phyloP scores from a whole-genome alignment of 1,140 invertebrate species.

The Euura saliciscinereae region DNA sequence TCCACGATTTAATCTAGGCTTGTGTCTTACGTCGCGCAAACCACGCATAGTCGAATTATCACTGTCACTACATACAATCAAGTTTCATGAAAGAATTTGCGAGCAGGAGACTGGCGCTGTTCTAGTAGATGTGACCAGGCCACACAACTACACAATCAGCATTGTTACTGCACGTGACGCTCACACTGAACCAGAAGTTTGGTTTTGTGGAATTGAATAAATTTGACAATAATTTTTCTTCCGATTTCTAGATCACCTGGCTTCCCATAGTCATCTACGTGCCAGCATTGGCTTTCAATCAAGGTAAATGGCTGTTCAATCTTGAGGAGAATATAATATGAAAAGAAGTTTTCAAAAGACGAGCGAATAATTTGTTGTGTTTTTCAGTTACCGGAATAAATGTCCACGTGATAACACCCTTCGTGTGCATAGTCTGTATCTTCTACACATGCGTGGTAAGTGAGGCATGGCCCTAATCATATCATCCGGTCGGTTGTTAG shows the following conservation, averaged over 20 bases:
- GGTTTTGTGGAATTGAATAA: too few species aligned
- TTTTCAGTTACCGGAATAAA: constrained; percentile 84
- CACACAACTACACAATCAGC: too few species aligned
- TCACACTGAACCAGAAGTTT: too few species aligned
- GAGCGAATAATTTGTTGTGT: constrained; percentile 32
- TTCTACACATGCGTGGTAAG: constrained; percentile 91
- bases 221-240: too few species aligned
- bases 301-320: constrained; percentile 62
- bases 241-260: constrained; percentile 67
- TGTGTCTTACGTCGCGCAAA: constrained; percentile 16
- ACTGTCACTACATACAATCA: constrained; percentile 29
- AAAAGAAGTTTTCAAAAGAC: constrained; percentile 17
- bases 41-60: constrained; percentile 15
- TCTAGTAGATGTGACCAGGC: too few species aligned
- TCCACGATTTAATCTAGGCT: constrained; percentile 21
- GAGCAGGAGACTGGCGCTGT: too few species aligned
- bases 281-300: constrained; percentile 76
- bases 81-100: too few species aligned
- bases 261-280: constrained; percentile 76
- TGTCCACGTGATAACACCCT: constrained; percentile 80
- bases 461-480: constrained; percentile 31
- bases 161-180: too few species aligned
- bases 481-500: neutral
- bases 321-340: constrained; percentile 13
- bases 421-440: constrained; percentile 88